Conservation (phyloP, 2,113 vertebrate species). For the Tachysurus vachellii region DNA sequence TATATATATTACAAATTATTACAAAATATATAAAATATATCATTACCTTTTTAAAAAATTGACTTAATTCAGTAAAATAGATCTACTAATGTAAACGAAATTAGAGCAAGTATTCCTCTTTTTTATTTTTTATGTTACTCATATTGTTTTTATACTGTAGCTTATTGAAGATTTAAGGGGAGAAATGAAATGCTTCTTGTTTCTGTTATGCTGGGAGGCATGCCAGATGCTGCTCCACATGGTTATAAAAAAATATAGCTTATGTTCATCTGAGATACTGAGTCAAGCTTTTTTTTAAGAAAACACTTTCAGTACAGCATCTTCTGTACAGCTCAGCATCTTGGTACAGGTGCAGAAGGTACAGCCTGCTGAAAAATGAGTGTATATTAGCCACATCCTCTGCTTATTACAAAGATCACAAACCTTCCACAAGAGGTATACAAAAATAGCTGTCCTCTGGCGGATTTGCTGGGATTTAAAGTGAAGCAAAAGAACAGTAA, state of each 20-base stretch:
- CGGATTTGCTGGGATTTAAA: neutral
- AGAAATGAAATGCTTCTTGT: neutral
- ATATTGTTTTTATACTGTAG: constrained; percentile 23
- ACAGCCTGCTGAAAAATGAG: neutral
- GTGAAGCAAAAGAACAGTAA: neutral
- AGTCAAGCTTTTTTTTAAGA: constrained; percentile 18
- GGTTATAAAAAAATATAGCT: constrained; percentile 18
- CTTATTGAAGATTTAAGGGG: neutral
- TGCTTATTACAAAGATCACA: neutral
- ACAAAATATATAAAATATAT: no score
- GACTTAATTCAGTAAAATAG: neutral
- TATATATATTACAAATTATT: no score
- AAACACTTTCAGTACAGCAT: constrained; percentile 32
- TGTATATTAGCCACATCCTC: neutral
- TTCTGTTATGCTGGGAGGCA: constrained; percentile 11
- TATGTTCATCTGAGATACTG: constrained; percentile 23
- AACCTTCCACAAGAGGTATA: neutral
- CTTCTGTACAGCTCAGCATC: constrained; percentile 4
- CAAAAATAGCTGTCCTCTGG: neutral
- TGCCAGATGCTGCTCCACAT: constrained; percentile 11
- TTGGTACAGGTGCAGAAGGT: constrained; percentile 18
- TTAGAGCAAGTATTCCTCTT: constrained; percentile 44
- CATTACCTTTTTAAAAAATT: neutral
- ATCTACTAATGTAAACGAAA: neutral
- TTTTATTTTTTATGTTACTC: constrained; percentile 34